Base-by-base conservation (phyloP, 1,140 invertebrate species). In the Ceratina japonica region DNA sequence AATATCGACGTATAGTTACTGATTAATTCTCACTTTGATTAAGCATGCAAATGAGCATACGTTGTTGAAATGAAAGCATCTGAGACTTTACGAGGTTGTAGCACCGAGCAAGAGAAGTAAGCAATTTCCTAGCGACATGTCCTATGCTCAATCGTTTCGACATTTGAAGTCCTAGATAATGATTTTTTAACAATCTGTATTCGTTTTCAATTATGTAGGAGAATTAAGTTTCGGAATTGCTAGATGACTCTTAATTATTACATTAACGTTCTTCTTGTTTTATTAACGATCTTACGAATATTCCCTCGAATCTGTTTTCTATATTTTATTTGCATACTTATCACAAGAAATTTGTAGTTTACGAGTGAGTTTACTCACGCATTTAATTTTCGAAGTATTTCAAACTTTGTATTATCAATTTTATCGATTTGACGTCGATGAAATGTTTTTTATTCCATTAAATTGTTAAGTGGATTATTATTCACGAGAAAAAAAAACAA, bases 1-100 rank as follows among this genome's bases (percentile, higher is more conserved):
- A 94, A 89, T 94, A 93, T 83, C 90, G 93, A 75, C 91, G 94
- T 20, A 94, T 94, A 86, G 92, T 94, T 78, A 93, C 75, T 81
- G 94, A 94, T 86, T 94, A 90, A 93, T 76, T 22, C 52, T 22
- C 37, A 65, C n/a, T 74, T 74, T 56, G 49, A 72, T 37, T 31
- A 44, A 73, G 31, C 52, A 74, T 52, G 16, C 65, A 64, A 51
- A 65, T 8, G 56, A 27, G 49, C 20, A 63, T 49, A 44, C 5
- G 10, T 7, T 8, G 37, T 44, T 44, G 2, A 44, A 44, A 44
- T 8, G 37, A 10, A 44, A 44, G 37, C 7, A 7, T 44, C 37
- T 44, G 37, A 44, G 37, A 44, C 37, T 44, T 44, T 3, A 44
- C 3, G 37, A 44, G 37, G 10, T 44, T 44, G 37, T 10, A 44